Evolutionary conservation across 2,113 vertebrate genomes (phyloP).

Genomic region (Misgurnus anguillicaudatus): DNA sequence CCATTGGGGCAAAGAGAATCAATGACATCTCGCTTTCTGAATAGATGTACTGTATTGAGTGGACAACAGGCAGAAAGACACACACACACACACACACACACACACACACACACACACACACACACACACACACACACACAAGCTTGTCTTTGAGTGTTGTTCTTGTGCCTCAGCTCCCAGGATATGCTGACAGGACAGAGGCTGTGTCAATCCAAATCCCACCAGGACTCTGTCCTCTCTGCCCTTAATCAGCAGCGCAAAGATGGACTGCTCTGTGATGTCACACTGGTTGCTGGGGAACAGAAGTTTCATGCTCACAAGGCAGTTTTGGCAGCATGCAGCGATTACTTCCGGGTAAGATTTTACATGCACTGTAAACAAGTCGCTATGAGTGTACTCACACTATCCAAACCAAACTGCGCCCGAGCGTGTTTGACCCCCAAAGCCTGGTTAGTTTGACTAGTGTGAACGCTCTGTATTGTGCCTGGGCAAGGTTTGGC

Average conservation of each 20-base stretch:
- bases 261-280: slow-evolving; percentile 91
- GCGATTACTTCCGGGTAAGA: slow-evolving; percentile 96
- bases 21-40: slow-evolving; percentile 28
- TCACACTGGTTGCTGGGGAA: slow-evolving; percentile 92
- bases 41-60: slow-evolving; percentile 21
- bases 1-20: slow-evolving; percentile 38
- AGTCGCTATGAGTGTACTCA: no score
- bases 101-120: neutral
- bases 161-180: slow-evolving; percentile 71
- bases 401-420: no score
- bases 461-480: no score
- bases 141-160: slow-evolving; percentile 1
- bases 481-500: no score
- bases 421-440: no score
- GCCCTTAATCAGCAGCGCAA: slow-evolving; percentile 96
- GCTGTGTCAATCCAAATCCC: slow-evolving; percentile 94
- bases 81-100: neutral
- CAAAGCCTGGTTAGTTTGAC: no score
- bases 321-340: slow-evolving; percentile 94
- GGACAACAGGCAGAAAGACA: slow-evolving; percentile 22
- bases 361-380: neutral
- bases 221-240: slow-evolving; percentile 89
- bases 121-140: neutral
- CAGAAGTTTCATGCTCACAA: slow-evolving; percentile 97
- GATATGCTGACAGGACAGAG: slow-evolving; percentile 97